Evolutionary conservation across 1,140 invertebrate species (phyloP).

Genomic region (Neodiprion virginianus): DNA sequence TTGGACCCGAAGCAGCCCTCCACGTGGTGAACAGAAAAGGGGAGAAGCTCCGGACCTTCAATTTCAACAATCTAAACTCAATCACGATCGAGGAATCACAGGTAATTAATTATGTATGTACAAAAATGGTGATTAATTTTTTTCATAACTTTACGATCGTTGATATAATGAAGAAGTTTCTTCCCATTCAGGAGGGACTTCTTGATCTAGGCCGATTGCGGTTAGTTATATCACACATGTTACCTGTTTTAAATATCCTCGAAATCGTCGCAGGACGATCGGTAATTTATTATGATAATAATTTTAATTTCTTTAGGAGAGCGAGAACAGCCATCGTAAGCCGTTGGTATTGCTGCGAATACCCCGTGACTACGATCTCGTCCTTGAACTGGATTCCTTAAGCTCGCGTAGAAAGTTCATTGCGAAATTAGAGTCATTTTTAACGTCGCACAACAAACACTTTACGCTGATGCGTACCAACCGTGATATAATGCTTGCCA

Average conservation of each 20-base stretch:
- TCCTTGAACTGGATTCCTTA: constrained; percentile 90
- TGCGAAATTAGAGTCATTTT: constrained; percentile 86
- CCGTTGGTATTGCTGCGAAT: constrained; percentile 87
- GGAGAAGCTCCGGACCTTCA: constrained; percentile 84
- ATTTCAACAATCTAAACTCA: constrained; percentile 76
- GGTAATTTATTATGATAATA: neutral
- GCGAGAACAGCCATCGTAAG: constrained; percentile 76
- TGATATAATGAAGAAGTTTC: no score
- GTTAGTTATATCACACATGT: no score
- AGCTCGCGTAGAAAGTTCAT: constrained; percentile 86
- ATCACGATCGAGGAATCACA: constrained; percentile 85
- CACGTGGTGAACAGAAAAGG: constrained; percentile 89
- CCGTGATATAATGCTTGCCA: constrained; percentile 87
- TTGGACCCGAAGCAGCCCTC: constrained; percentile 82
- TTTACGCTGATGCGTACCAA: constrained; percentile 67
- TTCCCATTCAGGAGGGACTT: no score
- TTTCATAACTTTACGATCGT: neutral
- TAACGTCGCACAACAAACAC: constrained; percentile 83
- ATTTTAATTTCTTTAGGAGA: constrained; percentile 62
- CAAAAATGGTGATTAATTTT: neutral
- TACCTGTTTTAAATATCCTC: no score
- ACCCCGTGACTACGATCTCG: constrained; percentile 93
- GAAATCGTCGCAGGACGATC: no score
- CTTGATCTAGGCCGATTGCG: no score
- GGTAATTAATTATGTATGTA: constrained; percentile 40